Evolutionary conservation across 2,797 vertebrate species (phyloP).

Genomic region (Chelon auratus): DNA sequence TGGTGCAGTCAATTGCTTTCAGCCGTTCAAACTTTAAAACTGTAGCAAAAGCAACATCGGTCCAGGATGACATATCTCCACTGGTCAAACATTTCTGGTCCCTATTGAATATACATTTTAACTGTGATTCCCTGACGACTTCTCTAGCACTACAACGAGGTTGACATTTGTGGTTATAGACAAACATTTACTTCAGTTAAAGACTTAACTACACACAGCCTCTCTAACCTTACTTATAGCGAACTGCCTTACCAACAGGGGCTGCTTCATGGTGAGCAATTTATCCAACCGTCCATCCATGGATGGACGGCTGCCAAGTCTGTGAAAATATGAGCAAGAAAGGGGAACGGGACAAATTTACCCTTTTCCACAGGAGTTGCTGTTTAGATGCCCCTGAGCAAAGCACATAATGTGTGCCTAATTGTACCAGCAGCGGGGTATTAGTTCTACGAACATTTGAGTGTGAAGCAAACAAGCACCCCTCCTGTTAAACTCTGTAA

Average conservation of each 20-base stretch:
- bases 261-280: slow-evolving; percentile 29
- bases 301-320: slow-evolving; percentile 8
- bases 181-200: slow-evolving; percentile 35
- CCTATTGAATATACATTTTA: slow-evolving; percentile 6
- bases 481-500: slow-evolving; percentile 10
- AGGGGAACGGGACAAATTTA: slow-evolving; percentile 48
- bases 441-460: slow-evolving; percentile 45
- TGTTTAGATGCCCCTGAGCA: slow-evolving; percentile 43
- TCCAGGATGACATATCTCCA: no score
- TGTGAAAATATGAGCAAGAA: slow-evolving; percentile 48
- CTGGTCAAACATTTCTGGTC: neutral
- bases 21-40: no score
- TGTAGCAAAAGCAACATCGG: no score
- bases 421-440: slow-evolving; percentile 45
- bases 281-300: neutral
- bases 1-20: no score
- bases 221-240: slow-evolving; percentile 15
- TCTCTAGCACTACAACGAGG: slow-evolving; percentile 5
- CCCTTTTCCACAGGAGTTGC: slow-evolving; percentile 19
- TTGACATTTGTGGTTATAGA: slow-evolving; percentile 39
- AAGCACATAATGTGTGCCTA: slow-evolving; percentile 40
- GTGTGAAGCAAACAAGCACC: slow-evolving; percentile 30
- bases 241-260: slow-evolving; percentile 24
- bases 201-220: slow-evolving; percentile 23
- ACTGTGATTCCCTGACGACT: slow-evolving; percentile 19